phyloP scores from a whole-genome alignment of 2,797 vertebrate species.

The Urophycis tenuis region DNA sequence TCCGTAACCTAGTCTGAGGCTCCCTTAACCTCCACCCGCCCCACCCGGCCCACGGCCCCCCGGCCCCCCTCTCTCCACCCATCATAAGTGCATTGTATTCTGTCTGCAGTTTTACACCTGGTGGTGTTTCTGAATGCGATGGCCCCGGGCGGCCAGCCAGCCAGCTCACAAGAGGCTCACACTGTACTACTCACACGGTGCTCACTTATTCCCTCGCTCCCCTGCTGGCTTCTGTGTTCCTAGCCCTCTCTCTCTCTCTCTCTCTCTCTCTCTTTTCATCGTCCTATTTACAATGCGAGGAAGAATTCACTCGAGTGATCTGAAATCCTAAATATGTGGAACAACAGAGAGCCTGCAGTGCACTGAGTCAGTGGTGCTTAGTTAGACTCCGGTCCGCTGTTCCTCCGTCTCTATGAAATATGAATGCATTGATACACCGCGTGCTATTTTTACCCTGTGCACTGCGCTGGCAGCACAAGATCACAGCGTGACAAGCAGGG shows the following conservation, averaged over 20 bases:
- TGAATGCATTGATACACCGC: conserved; percentile 61
- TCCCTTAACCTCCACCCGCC: neutral
- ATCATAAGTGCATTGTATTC: neutral
- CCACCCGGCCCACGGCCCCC: too few relatives aligned
- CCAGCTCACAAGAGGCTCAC: neutral
- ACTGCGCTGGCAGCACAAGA: conserved; percentile 65
- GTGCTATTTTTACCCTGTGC: conserved; percentile 70
- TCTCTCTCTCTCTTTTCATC: neutral
- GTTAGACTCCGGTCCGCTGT: conserved; percentile 51
- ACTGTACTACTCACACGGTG: neutral
- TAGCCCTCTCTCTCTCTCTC: neutral
- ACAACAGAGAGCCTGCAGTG: conserved; percentile 23
- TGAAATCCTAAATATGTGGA: conserved; percentile 32
- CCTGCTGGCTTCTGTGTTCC: neutral
- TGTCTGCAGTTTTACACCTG: neutral
- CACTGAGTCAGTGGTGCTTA: conserved; percentile 44
- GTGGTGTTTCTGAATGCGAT: neutral
- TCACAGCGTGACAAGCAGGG: conserved; percentile 59
- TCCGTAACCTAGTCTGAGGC: neutral
- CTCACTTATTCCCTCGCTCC: neutral
- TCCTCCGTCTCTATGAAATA: conserved; percentile 61
- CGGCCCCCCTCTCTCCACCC: too few relatives aligned
- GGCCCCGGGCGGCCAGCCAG: neutral
- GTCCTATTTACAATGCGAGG: neutral
- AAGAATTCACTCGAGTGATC: neutral